Conservation (phyloP, 1,140 invertebrate genomes). For the Drosophila burlai region DNA sequence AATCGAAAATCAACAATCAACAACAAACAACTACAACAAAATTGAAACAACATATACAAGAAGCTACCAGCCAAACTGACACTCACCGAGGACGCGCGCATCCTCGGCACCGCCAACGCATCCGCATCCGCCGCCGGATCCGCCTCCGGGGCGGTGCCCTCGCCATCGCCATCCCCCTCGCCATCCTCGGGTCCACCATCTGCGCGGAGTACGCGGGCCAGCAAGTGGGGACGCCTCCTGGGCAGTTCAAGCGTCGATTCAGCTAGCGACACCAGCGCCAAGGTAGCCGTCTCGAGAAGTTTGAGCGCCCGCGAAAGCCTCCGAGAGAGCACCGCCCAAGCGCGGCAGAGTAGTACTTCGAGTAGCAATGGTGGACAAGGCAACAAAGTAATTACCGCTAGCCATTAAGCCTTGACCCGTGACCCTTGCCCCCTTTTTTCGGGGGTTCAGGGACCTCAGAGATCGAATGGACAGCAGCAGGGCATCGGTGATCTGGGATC, state of each 20-base stretch:
- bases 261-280: slow-evolving; percentile 85
- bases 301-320: slow-evolving; percentile 89
- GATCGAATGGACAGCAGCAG: not conserved
- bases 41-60: slow-evolving; percentile 69
- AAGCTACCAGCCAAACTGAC: slow-evolving; percentile 85
- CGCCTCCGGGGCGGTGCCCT: slow-evolving; percentile 77
- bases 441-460: not conserved
- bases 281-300: slow-evolving; percentile 88
- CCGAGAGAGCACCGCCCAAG: slow-evolving; percentile 86
- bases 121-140: slow-evolving; percentile 9
- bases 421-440: not conserved
- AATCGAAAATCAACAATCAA: slow-evolving; percentile 31
- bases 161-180: slow-evolving; percentile 88
- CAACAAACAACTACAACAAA: slow-evolving; percentile 24
- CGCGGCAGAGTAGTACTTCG: slow-evolving; percentile 85
- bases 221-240: slow-evolving; percentile 93
- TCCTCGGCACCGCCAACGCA: slow-evolving; percentile 84
- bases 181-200: slow-evolving; percentile 86
- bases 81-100: slow-evolving; percentile 85
- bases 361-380: slow-evolving; percentile 87
- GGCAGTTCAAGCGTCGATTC: slow-evolving; percentile 90
- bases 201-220: slow-evolving; percentile 86
- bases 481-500: slow-evolving; percentile 12
- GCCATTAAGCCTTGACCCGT: slow-evolving; percentile 20
- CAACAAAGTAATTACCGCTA: slow-evolving; percentile 87